A percentile compares a stretch with the other conserved stretches of the same genome.
phyloP scores from a whole-genome alignment of 2,888 invertebrate genomes.

The Tiliacea aurago region DNA sequence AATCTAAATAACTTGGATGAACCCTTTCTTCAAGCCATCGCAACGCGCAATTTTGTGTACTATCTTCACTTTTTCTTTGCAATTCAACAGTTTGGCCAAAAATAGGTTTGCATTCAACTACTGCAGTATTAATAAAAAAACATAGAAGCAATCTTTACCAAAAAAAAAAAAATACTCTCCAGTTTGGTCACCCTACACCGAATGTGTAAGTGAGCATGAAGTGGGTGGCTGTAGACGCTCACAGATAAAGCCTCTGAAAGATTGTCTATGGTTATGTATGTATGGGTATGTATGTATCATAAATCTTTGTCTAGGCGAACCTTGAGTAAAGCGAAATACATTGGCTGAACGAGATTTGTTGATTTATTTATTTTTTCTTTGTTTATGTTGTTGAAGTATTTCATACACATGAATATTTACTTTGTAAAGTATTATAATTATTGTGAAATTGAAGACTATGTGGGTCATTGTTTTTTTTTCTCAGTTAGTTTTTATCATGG shows the following conservation, averaged over 20 bases:
- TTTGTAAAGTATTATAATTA: no score
- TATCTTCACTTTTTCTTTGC: not conserved
- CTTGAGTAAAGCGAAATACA: not conserved
- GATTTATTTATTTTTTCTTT: constrained; percentile 13
- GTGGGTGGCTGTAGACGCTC: constrained; percentile 21
- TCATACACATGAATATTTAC: no score
- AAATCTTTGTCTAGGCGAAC: constrained; percentile 24
- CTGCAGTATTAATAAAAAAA: not conserved
- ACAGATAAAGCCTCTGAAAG: constrained; percentile 37
- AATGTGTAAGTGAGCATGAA: constrained; percentile 40
- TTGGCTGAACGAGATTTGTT: constrained; percentile 8
- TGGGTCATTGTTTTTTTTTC: no score
- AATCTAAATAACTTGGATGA: not conserved
- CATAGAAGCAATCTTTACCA: not conserved
- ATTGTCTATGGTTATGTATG: constrained; percentile 14
- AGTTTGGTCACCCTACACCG: constrained; percentile 7
- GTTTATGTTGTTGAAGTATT: not conserved
- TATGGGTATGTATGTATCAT: constrained; percentile 6
- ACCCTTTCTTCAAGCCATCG: not conserved
- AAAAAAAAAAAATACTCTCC: not conserved
- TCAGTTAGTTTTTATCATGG: no score
- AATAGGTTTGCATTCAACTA: not conserved
- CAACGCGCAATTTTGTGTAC: not conserved
- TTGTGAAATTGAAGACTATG: no score
- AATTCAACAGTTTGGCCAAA: not conserved